phyloP scores from a whole-genome alignment of 2,797 vertebrate genomes.

The Dicrostonyx torquatus region DNA sequence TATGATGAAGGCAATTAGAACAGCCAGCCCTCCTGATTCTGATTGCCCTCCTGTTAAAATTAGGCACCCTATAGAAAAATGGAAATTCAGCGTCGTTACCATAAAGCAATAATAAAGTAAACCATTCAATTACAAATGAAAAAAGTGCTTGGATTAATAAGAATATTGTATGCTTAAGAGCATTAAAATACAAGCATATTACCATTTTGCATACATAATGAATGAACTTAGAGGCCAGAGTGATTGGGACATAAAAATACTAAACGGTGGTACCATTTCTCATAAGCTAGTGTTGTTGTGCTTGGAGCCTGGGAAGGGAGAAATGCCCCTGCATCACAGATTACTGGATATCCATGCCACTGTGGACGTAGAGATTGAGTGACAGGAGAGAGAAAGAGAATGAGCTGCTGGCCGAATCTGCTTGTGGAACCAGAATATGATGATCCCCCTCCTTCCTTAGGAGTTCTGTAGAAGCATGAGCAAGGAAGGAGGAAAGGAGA shows the following conservation, averaged over 20 bases:
- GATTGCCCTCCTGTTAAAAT: constrained; percentile 83
- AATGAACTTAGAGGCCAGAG: constrained; percentile 79
- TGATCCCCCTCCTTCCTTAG: not conserved
- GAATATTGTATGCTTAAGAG: constrained; percentile 85
- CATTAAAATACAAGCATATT: constrained; percentile 81
- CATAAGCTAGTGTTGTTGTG: constrained; percentile 7
- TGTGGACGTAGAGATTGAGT: not conserved
- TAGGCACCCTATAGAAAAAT: constrained; percentile 84
- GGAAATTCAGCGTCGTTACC: constrained; percentile 80
- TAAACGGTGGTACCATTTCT: constrained; percentile 58
- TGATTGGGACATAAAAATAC: constrained; percentile 73
- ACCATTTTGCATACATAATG: constrained; percentile 85
- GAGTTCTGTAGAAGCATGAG: not conserved
- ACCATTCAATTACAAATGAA: constrained; percentile 83
- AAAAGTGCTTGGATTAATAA: constrained; percentile 83
- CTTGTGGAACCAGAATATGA: not conserved
- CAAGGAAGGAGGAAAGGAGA: not conserved
- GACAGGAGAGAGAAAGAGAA: not conserved
- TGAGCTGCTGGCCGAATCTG: not conserved
- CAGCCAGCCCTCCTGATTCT: constrained; percentile 77
- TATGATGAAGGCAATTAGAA: constrained; percentile 75
- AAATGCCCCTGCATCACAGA: not conserved
- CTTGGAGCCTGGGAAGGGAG: not conserved
- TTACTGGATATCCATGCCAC: not conserved
- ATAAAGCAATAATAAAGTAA: constrained; percentile 86